Conservation (phyloP, 2,888 invertebrate species). For the Pristionchus maxplancki region DNA sequence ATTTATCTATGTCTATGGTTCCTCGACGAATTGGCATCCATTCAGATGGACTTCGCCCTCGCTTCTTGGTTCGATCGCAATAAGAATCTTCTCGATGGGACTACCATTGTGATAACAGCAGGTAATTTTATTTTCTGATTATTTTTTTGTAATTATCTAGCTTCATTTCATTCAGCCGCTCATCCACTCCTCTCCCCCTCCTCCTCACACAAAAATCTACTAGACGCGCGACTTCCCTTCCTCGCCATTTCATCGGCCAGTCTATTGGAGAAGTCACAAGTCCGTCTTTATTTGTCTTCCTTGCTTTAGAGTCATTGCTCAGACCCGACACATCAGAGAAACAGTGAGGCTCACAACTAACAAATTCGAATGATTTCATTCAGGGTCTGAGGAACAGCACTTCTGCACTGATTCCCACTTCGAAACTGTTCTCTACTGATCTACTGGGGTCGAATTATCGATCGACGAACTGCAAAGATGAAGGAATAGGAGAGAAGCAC, state of each 20-base stretch:
- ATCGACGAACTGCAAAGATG: neutral
- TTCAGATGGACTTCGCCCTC: neutral
- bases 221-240: neutral
- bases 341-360: neutral
- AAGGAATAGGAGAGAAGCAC: neutral
- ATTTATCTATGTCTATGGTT: neutral
- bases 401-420: neutral
- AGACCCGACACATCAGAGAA: neutral
- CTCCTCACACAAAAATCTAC: neutral
- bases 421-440: neutral
- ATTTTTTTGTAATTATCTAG: neutral
- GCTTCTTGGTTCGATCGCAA: neutral
- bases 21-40: neutral
- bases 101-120: neutral
- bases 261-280: neutral
- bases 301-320: neutral
- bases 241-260: neutral
- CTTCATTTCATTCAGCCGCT: neutral
- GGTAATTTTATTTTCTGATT: neutral
- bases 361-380: neutral
- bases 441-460: conserved; percentile 1
- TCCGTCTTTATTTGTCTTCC: neutral
- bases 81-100: neutral
- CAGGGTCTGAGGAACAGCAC: neutral
- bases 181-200: neutral